Evolutionary conservation across 2,113 vertebrate genomes (phyloP).

Genomic region (Charadrius vociferus): DNA sequence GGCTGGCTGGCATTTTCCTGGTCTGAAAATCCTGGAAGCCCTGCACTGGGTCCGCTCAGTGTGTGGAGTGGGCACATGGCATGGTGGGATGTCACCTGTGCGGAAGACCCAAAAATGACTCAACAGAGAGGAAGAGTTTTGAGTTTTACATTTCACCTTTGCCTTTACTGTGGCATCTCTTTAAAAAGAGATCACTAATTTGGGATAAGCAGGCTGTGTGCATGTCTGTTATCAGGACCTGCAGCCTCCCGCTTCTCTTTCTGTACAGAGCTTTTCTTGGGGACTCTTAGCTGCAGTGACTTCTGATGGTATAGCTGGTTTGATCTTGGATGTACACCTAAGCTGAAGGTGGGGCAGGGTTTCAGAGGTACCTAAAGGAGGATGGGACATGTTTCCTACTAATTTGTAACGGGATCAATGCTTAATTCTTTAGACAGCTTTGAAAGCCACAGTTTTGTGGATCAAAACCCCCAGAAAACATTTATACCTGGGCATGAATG

Average conservation of each 20-base stretch:
- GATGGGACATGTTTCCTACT: background rate
- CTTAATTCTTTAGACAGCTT: background rate
- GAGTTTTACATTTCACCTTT: background rate
- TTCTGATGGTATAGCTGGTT: background rate
- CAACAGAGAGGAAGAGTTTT: background rate
- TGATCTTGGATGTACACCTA: background rate
- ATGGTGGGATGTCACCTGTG: background rate
- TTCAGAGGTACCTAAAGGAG: background rate
- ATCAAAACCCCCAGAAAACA: background rate
- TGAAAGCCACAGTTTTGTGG: background rate
- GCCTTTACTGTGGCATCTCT: background rate
- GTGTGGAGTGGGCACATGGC: background rate
- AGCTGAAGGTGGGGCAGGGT: background rate
- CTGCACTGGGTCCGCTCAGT: background rate
- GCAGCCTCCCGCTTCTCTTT: background rate
- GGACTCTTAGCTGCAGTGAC: background rate
- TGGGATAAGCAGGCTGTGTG: background rate
- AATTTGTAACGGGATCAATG: background rate
- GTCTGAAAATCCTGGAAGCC: background rate
- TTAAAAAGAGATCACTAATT: background rate
- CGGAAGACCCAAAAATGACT: background rate
- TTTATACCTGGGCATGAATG: background rate
- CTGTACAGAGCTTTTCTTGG: background rate
- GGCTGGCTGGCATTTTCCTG: background rate
- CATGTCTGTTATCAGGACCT: background rate